These are phyloP conservation scores for Heliconius ismenius DNA, from an alignment of 2,888 invertebrate genomes.

Conservation along the genomic window DNA sequence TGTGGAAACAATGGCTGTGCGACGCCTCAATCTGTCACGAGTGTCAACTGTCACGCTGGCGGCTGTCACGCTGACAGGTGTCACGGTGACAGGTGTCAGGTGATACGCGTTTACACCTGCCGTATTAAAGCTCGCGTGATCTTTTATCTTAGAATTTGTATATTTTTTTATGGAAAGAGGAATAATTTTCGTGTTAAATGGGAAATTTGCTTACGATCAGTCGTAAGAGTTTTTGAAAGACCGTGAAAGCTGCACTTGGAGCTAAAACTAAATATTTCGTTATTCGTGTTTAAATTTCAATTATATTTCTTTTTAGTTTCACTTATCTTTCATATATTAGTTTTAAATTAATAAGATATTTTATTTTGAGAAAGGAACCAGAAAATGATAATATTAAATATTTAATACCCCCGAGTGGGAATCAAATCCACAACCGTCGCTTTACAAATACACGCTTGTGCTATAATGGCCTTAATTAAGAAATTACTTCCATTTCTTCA, in stretches of 20 bases:
- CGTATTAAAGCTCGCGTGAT: slow-evolving; percentile 43
- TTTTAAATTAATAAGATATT: too few species aligned
- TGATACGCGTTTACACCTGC: slow-evolving; percentile 51
- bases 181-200: background rate
- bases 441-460: too few species aligned
- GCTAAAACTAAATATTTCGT: background rate
- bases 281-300: too few species aligned
- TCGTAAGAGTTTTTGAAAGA: background rate
- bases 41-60: slow-evolving; percentile 65
- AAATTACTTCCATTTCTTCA: too few species aligned
- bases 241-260: background rate
- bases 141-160: slow-evolving; percentile 19
- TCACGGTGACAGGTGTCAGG: slow-evolving; percentile 54
- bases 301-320: too few species aligned
- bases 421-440: too few species aligned
- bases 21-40: slow-evolving; percentile 74
- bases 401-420: too few species aligned
- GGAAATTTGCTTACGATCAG: background rate
- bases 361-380: too few species aligned
- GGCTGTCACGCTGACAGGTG: slow-evolving; percentile 52
- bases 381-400: too few species aligned
- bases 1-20: slow-evolving; percentile 58
- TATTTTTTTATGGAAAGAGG: slow-evolving; percentile 17
- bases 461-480: too few species aligned
- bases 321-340: too few species aligned